Conservation (phyloP, 2,113 vertebrate species). For the Syrmaticus mikado region DNA sequence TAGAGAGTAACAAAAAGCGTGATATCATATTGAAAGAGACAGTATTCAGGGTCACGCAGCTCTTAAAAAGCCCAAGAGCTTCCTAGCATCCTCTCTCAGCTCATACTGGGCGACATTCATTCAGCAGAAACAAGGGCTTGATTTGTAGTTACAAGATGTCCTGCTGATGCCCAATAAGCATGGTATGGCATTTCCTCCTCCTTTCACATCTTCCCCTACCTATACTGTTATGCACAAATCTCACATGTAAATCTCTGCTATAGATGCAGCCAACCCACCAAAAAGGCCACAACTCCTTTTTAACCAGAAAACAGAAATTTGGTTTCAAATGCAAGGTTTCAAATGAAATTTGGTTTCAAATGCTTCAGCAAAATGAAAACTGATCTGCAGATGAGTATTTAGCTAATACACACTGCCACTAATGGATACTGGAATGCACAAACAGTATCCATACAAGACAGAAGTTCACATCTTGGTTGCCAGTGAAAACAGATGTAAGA, state of each 20-base stretch:
- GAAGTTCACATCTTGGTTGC: background rate
- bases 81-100: background rate
- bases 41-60: background rate
- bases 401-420: background rate
- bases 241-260: background rate
- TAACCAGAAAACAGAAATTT: background rate
- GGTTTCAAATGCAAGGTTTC: background rate
- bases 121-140: background rate
- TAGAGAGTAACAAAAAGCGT: background rate
- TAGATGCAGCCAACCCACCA: background rate
- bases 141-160: background rate
- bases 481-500: background rate
- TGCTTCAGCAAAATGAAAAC: background rate
- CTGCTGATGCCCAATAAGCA: background rate
- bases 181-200: background rate
- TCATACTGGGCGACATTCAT: background rate
- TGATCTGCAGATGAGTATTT: background rate
- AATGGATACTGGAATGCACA: background rate
- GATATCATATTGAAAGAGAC: background rate
- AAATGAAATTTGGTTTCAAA: background rate
- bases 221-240: background rate
- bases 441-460: rapidly evolving
- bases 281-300: background rate
- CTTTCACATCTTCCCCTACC: background rate
- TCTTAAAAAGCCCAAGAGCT: background rate